Evolutionary conservation across 2,888 invertebrate genomes (phyloP).

Genomic region (Limnephilus rhombicus): DNA sequence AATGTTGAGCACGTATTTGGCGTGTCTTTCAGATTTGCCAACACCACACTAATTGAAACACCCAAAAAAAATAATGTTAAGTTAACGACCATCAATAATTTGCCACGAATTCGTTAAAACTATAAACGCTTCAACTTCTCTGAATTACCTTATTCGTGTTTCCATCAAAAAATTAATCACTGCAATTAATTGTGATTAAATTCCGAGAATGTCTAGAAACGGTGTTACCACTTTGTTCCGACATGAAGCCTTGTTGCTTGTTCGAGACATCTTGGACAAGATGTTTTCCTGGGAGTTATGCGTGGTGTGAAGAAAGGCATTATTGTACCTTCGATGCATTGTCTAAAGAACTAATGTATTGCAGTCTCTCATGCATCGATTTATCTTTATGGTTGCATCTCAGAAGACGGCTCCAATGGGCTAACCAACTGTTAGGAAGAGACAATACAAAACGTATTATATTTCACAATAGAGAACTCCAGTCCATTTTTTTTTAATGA

Average conservation of each 20-base stretch:
- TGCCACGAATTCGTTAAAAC: not conserved
- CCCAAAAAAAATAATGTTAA: not conserved
- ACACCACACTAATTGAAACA: not conserved
- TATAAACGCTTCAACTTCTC: not conserved
- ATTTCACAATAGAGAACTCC: too few species aligned
- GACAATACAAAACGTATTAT: not conserved
- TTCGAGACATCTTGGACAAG: not conserved
- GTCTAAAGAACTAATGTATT: constrained; percentile 36
- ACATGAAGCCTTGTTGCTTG: not conserved
- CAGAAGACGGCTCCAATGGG: not conserved
- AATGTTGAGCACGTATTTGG: not conserved
- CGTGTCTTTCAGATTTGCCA: not conserved
- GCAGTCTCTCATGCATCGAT: constrained; percentile 3
- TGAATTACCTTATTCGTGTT: not conserved
- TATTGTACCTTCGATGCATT: not conserved
- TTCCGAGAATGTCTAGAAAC: not conserved
- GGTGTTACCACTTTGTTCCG: not conserved
- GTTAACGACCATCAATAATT: not conserved
- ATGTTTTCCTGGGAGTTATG: not conserved
- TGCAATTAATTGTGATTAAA: not conserved
- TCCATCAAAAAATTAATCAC: not conserved
- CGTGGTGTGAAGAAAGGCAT: not conserved
- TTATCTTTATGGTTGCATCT: constrained; percentile 35
- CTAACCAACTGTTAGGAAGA: not conserved
- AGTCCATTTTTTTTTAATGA: too few species aligned